Conservation (phyloP, 2,888 invertebrate species). For the Drosophila siamana region DNA sequence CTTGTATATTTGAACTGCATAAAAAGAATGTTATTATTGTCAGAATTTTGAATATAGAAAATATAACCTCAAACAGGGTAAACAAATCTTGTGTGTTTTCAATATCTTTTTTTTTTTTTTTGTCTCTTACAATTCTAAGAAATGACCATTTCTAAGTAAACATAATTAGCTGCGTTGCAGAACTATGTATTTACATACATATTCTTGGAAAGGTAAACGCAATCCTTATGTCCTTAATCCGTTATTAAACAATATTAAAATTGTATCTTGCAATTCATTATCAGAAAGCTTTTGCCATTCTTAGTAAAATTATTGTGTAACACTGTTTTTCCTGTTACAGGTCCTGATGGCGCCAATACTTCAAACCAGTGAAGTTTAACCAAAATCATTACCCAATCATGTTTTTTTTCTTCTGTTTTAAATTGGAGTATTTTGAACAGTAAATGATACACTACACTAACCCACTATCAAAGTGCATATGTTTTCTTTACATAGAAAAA, state of each 20-base stretch:
- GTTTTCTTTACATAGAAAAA: not conserved
- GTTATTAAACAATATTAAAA: not conserved
- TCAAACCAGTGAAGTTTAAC: not conserved
- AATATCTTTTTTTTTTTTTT: not conserved
- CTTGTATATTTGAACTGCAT: slow-evolving; percentile 7
- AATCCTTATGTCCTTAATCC: too few species aligned
- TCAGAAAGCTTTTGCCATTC: not conserved
- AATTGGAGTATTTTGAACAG: not conserved
- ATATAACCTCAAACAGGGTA: slow-evolving; percentile 18
- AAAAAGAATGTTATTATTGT: slow-evolving; percentile 15
- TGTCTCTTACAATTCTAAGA: too few species aligned
- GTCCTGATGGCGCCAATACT: not conserved
- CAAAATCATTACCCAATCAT: not conserved
- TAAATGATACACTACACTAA: too few species aligned
- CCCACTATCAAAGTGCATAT: not conserved
- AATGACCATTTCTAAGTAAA: too few species aligned
- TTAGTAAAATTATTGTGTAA: not conserved
- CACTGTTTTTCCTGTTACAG: not conserved
- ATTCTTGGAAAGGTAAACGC: too few species aligned
- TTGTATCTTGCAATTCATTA: not conserved
- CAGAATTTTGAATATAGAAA: slow-evolving; percentile 21
- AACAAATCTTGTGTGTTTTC: not conserved
- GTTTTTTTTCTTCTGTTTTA: not conserved
- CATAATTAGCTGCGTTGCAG: too few species aligned
- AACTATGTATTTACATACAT: too few species aligned